Conservation (phyloP, 2,888 invertebrate genomes). For the Mystacides longicornis region DNA sequence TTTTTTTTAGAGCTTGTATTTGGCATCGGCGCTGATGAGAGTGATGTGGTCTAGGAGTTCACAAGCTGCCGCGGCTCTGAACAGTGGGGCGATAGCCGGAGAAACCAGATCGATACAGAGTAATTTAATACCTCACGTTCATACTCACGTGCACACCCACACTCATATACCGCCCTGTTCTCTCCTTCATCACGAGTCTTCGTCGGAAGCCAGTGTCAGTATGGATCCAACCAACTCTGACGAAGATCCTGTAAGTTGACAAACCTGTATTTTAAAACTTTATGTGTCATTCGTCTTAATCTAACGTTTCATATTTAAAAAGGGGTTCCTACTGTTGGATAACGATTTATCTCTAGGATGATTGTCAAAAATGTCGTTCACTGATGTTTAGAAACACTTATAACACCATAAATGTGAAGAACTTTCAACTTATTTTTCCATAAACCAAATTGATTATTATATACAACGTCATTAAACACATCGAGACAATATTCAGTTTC, state of each 20-base stretch:
- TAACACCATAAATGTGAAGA: too few relatives aligned
- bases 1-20: slow-evolving; percentile 64
- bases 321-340: too few relatives aligned
- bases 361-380: too few relatives aligned
- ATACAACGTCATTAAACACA: too few relatives aligned
- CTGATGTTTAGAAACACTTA: too few relatives aligned
- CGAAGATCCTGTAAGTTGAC: slow-evolving; percentile 52
- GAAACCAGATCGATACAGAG: slow-evolving; percentile 31
- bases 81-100: slow-evolving; percentile 28
- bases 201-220: slow-evolving; percentile 73
- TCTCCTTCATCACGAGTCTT: slow-evolving; percentile 46
- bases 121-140: slow-evolving; percentile 27
- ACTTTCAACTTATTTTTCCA: too few relatives aligned
- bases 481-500: too few relatives aligned
- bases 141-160: slow-evolving; percentile 38
- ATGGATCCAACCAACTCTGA: slow-evolving; percentile 75
- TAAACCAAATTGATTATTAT: too few relatives aligned
- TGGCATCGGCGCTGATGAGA: slow-evolving; percentile 84
- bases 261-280: too few relatives aligned
- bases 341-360: too few relatives aligned
- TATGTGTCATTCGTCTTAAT: too few relatives aligned
- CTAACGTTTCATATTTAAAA: too few relatives aligned
- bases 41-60: slow-evolving; percentile 81
- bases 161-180: slow-evolving; percentile 45
- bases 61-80: slow-evolving; percentile 28